A percentile compares a stretch with the other conserved stretches of the same genome.
Evolutionary conservation across 2,113 vertebrate genomes (phyloP).

Genomic region (Ascaphus truei): DNA sequence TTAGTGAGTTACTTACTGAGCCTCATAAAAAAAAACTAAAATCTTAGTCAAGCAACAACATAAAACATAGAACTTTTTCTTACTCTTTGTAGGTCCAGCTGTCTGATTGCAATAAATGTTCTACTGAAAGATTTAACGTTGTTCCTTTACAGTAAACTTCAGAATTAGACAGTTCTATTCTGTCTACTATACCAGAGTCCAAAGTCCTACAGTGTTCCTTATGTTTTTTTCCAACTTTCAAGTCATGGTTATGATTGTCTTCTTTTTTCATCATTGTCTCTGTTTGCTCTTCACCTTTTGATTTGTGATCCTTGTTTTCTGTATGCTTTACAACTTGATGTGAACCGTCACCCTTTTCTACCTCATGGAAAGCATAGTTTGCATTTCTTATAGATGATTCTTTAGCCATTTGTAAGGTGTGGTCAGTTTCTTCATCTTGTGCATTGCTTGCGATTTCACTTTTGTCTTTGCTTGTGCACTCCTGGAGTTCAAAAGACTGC

Average conservation of each 20-base stretch:
- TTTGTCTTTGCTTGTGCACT: background rate
- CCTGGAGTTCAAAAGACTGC: background rate
- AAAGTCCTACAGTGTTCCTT: background rate
- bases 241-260: background rate
- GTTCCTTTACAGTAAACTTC: background rate
- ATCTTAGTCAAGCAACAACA: no score
- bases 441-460: background rate
- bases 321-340: background rate
- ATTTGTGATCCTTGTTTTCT: background rate
- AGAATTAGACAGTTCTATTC: background rate
- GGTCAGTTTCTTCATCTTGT: background rate
- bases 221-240: background rate
- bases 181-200: background rate
- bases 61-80: no score
- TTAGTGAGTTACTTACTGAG: no score
- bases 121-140: background rate
- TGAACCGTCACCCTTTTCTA: background rate
- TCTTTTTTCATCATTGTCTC: background rate
- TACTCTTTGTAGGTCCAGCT: slow-evolving; percentile 20
- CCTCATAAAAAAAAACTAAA: no score
- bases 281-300: background rate
- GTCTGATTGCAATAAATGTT: background rate
- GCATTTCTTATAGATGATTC: background rate
- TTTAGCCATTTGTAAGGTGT: background rate
- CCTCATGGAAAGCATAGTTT: background rate